Conservation (phyloP, 1,140 invertebrate genomes). For the Oedothorax gibbosus region DNA sequence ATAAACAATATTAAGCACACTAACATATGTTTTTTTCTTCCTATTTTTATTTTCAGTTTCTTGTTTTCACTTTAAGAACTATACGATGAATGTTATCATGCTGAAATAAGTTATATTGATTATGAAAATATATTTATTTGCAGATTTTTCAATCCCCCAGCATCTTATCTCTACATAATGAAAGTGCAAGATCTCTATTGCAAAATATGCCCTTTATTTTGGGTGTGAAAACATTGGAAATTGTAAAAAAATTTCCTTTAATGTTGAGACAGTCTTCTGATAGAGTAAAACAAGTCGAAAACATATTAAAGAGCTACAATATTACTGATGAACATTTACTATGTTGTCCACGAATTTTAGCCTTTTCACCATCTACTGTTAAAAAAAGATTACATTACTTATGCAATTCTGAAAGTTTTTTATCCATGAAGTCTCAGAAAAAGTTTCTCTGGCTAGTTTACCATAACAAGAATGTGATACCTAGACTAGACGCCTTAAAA, state of each 20-base stretch:
- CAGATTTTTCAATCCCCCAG: conserved; percentile 5
- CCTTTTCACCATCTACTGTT: neutral
- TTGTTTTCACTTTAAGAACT: too few relatives aligned
- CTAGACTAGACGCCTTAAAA: conserved; percentile 17
- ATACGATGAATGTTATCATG: too few relatives aligned
- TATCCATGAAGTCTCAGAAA: conserved; percentile 19
- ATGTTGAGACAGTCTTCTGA: neutral
- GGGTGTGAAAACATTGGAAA: conserved; percentile 1
- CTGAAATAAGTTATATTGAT: too few relatives aligned
- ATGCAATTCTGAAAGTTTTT: conserved; percentile 9
- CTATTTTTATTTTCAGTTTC: too few relatives aligned
- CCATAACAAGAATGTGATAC: neutral
- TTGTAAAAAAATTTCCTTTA: neutral
- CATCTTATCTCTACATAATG: conserved; percentile 7
- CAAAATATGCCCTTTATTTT: conserved; percentile 12
- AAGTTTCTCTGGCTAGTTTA: conserved; percentile 46
- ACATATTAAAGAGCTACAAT: conserved; percentile 12
- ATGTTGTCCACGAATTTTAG: conserved; percentile 7
- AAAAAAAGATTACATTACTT: conserved; percentile 4
- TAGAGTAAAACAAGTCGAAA: neutral
- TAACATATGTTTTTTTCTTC: too few relatives aligned
- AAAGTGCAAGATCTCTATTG: conserved; percentile 7
- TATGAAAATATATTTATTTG: neutral
- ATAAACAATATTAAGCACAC: too few relatives aligned
- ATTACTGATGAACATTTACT: conserved; percentile 14